A percentile compares a stretch with the other conserved stretches of the same genome.
These are phyloP conservation scores for Cygnus olor DNA, from an alignment of 2,797 vertebrate genomes.

Conservation along the genomic window DNA sequence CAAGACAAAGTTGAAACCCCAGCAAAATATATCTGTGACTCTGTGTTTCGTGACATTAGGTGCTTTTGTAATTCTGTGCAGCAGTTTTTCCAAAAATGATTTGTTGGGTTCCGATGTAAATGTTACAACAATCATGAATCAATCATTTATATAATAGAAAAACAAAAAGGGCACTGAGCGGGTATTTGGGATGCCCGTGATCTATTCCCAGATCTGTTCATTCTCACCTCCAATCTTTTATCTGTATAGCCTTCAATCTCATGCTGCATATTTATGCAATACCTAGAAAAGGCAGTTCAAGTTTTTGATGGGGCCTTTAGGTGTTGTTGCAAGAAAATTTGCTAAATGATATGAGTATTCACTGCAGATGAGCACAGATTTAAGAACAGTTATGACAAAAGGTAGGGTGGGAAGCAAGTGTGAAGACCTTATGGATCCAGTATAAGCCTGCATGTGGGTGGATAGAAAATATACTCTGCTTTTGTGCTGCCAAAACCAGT, in stretches of 20 bases:
- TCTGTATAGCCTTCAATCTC: neutral
- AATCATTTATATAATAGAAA: neutral
- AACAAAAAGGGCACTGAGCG: neutral
- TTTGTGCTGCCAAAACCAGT: neutral
- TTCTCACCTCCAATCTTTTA: neutral
- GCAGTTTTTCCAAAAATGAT: neutral
- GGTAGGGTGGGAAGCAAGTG: fast-evolving
- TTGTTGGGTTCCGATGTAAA: neutral
- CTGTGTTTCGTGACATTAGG: neutral
- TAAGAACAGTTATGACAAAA: neutral
- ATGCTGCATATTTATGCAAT: neutral
- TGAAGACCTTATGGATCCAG: neutral
- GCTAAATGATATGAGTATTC: neutral
- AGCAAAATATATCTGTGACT: neutral
- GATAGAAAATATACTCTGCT: neutral
- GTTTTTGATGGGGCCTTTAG: neutral
- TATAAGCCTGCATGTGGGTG: fast-evolving
- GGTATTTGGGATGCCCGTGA: neutral
- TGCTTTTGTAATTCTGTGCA: neutral
- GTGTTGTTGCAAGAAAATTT: neutral
- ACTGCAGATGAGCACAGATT: neutral
- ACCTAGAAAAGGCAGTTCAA: neutral
- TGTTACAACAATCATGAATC: neutral
- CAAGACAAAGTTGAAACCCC: neutral
- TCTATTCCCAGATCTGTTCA: neutral